Conservation (phyloP, 2,797 vertebrate species). For the Tachyglossus aculeatus region DNA sequence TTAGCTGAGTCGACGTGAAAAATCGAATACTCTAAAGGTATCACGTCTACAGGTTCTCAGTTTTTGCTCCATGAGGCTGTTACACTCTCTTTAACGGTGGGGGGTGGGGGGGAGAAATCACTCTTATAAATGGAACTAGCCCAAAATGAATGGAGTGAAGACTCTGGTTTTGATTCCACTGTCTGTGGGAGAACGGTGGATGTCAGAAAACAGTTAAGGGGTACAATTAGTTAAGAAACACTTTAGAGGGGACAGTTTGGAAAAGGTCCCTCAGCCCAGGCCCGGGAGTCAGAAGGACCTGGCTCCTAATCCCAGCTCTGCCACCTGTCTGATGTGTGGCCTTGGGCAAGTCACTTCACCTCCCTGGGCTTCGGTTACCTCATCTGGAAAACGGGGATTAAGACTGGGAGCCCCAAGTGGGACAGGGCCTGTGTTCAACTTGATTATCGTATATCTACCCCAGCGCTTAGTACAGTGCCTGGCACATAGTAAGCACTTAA, state of each 20-base stretch:
- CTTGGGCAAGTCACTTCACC: too few species aligned
- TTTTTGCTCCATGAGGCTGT: conserved; percentile 69
- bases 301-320: too few species aligned
- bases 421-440: too few species aligned
- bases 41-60: conserved; percentile 67
- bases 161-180: conserved; percentile 64
- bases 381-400: too few species aligned
- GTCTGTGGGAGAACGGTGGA: conserved; percentile 69
- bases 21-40: conserved; percentile 78
- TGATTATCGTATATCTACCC: too few species aligned
- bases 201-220: conserved; percentile 54
- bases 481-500: too few species aligned
- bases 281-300: too few species aligned
- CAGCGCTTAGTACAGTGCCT: too few species aligned
- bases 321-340: too few species aligned
- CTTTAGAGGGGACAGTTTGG: conserved; percentile 60
- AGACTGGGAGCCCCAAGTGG: too few species aligned
- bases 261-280: conserved; percentile 65
- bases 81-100: conserved; percentile 39
- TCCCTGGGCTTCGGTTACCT: too few species aligned
- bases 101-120: background rate
- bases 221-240: conserved; percentile 63
- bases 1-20: conserved; percentile 84
- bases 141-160: conserved; percentile 57
- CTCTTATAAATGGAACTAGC: conserved; percentile 58